phyloP scores from a whole-genome alignment of 2,113 vertebrate genomes.

The Strigops habroptila region DNA sequence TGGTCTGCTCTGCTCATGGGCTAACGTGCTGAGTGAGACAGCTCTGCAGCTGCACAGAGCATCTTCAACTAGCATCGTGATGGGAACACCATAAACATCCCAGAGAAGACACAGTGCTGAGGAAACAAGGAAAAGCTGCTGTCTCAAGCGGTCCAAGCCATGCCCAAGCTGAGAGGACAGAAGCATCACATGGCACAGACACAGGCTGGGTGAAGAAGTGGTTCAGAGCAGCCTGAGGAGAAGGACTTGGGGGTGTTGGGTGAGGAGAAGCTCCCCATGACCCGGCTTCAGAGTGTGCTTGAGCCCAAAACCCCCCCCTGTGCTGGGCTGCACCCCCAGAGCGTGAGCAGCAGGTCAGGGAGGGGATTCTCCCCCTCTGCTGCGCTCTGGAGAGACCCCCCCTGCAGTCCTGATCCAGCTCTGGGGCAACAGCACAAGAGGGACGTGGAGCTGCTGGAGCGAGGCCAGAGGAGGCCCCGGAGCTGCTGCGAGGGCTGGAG shows the following conservation, averaged over 20 bases:
- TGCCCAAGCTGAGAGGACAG: neutral
- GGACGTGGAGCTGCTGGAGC: too few species aligned
- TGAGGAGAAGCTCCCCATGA: neutral
- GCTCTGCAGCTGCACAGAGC: neutral
- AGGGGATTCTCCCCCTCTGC: neutral
- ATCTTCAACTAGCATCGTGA: neutral
- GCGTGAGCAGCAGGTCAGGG: neutral
- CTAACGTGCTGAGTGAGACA: neutral
- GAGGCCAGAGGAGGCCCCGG: too few species aligned
- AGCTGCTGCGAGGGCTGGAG: too few species aligned
- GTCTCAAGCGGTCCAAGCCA: neutral
- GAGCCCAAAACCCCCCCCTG: neutral
- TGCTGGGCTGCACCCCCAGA: neutral
- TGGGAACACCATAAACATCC: neutral
- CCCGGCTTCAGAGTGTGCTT: neutral
- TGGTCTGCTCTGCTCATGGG: rapidly evolving
- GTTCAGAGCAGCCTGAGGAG: neutral
- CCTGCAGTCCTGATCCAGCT: too few species aligned
- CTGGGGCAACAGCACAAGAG: too few species aligned
- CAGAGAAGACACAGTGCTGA: rapidly evolving
- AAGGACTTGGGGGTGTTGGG: too few species aligned
- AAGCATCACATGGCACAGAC: neutral
- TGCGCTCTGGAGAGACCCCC: too few species aligned
- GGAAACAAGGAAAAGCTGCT: neutral
- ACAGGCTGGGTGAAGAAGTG: neutral